These are phyloP conservation scores for Chroicocephalus ridibundus DNA, from an alignment of 2,113 vertebrate species.

Conservation along the genomic window DNA sequence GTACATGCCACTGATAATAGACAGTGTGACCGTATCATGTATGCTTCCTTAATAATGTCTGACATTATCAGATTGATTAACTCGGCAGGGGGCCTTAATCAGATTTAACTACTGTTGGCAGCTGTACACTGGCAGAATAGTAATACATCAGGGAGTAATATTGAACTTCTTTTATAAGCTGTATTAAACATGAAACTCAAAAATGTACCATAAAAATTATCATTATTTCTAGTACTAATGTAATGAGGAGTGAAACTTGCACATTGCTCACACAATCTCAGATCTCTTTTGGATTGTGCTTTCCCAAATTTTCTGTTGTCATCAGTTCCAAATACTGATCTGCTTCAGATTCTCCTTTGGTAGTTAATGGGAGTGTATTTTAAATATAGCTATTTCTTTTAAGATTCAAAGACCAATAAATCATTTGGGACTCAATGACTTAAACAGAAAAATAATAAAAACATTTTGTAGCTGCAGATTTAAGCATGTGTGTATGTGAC, in stretches of 20 bases:
- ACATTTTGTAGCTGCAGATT: background rate
- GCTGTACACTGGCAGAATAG: constrained; percentile 67
- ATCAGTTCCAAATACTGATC: background rate
- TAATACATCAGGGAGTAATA: constrained; percentile 63
- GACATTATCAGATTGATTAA: constrained; percentile 79
- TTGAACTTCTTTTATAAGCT: constrained; percentile 61
- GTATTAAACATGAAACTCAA: constrained; percentile 52
- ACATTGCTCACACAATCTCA: background rate
- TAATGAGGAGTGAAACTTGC: background rate
- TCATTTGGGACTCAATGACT: background rate
- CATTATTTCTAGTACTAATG: constrained; percentile 24
- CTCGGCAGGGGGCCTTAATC: constrained; percentile 70
- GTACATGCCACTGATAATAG: constrained; percentile 59
- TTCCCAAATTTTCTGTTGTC: background rate
- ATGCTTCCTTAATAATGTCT: constrained; percentile 74
- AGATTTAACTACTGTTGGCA: constrained; percentile 75
- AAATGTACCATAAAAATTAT: constrained; percentile 28
- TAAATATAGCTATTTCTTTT: background rate
- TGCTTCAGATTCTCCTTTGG: background rate
- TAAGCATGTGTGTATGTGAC: background rate
- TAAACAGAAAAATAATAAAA: background rate
- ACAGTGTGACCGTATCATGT: constrained; percentile 62
- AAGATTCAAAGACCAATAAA: background rate
- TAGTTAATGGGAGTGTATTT: constrained; percentile 18
- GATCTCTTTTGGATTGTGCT: background rate